Conservation (phyloP, 92 coral and sea anemone species). For the Actinostola sp. region DNA sequence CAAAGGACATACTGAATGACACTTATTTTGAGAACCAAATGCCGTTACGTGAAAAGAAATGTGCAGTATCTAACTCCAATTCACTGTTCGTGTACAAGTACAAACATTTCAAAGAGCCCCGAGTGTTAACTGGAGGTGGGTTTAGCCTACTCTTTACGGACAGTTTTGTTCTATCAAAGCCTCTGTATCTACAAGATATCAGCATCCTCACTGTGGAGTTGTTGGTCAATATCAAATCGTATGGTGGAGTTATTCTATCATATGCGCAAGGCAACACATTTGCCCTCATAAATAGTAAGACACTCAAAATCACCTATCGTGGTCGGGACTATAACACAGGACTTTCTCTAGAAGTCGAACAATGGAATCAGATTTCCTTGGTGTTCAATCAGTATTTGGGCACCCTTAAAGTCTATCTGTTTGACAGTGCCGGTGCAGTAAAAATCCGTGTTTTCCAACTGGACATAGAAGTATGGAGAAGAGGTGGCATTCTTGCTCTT, state of each 20-base stretch:
- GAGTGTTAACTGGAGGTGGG: slow-evolving; percentile 48
- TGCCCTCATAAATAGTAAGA: slow-evolving; percentile 38
- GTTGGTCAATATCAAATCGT: slow-evolving; percentile 43
- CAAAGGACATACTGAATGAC: background rate
- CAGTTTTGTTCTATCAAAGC: slow-evolving; percentile 44
- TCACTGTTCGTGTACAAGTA: slow-evolving; percentile 53
- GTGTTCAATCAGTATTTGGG: slow-evolving; percentile 34
- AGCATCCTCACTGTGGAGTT: slow-evolving; percentile 54
- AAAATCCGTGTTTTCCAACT: slow-evolving; percentile 41
- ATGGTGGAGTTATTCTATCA: slow-evolving; percentile 60
- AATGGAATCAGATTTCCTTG: slow-evolving; percentile 66
- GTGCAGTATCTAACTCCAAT: slow-evolving; percentile 24
- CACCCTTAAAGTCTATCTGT: slow-evolving; percentile 51
- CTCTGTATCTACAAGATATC: slow-evolving; percentile 33
- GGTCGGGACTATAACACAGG: slow-evolving; percentile 37
- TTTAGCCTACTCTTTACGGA: slow-evolving; percentile 50
- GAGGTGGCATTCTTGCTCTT: slow-evolving; percentile 53
- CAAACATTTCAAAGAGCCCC: slow-evolving; percentile 33
- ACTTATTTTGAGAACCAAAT: slow-evolving; percentile 21
- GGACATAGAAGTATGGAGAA: slow-evolving; percentile 32
- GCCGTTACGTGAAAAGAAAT: background rate
- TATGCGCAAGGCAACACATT: slow-evolving; percentile 43
- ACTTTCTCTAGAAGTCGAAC: slow-evolving; percentile 23
- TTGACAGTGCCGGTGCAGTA: slow-evolving; percentile 38
- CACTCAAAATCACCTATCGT: slow-evolving; percentile 44